These are phyloP conservation scores for Chloroceryle aenea DNA, from an alignment of 2,113 vertebrate species.

Conservation along the genomic window DNA sequence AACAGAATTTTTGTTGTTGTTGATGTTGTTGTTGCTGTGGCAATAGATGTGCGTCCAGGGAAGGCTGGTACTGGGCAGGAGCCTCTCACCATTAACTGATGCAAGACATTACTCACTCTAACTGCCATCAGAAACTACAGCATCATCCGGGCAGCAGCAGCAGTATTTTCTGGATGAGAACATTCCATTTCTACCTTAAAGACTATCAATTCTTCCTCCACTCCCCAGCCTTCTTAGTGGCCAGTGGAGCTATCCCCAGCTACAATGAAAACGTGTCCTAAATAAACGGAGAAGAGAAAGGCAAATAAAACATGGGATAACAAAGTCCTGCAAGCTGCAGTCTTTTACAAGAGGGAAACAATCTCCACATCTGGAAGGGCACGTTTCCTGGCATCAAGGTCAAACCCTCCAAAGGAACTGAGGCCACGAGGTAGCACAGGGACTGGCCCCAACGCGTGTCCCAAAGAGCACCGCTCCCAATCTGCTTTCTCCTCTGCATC, in stretches of 20 bases:
- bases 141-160: neutral
- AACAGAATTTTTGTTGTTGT: neutral
- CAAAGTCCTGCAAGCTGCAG: neutral
- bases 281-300: neutral
- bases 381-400: neutral
- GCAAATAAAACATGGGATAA: neutral
- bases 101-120: neutral
- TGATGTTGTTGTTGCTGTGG: neutral
- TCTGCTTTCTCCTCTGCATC: neutral
- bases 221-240: neutral
- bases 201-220: neutral
- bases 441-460: rapidly evolving
- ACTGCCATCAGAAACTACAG: neutral
- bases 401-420: neutral
- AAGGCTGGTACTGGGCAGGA: neutral
- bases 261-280: neutral
- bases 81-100: rapidly evolving
- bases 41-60: neutral
- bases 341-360: neutral
- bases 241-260: neutral
- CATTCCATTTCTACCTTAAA: neutral
- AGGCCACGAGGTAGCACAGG: neutral
- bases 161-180: neutral
- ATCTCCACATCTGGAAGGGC: neutral
- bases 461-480: rapidly evolving